These are phyloP conservation scores for Caenorhabditis brenneri DNA, from an alignment of 1,140 invertebrate genomes.

Conservation along the genomic window DNA sequence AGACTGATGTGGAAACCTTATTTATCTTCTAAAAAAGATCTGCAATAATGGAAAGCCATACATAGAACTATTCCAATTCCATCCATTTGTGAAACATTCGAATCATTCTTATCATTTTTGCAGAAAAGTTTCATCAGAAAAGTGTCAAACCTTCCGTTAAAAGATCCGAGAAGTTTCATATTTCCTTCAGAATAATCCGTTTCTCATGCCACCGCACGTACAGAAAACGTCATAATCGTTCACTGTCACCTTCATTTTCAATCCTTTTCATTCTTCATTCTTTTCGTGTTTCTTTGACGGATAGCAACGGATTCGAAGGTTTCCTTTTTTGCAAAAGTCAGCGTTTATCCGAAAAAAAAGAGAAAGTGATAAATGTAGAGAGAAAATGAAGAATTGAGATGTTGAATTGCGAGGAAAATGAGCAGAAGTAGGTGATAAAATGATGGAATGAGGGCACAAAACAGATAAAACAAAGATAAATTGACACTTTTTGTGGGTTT, in stretches of 20 bases:
- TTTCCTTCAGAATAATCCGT: neutral
- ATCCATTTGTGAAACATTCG: no score
- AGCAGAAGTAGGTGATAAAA: slow-evolving; percentile 7
- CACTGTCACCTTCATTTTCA: neutral
- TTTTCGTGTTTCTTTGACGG: slow-evolving; percentile 3
- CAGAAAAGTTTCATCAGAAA: neutral
- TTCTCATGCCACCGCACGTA: slow-evolving; percentile 11
- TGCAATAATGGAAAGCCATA: no score
- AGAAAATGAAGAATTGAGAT: slow-evolving; percentile 2
- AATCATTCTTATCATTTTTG: no score
- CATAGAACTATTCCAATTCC: no score
- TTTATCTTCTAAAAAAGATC: no score
- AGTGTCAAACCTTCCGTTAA: neutral
- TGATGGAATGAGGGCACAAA: neutral
- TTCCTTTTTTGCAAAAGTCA: neutral
- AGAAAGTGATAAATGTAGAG: slow-evolving; percentile 36
- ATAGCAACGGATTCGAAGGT: neutral
- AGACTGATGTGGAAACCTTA: no score
- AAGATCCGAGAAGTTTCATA: neutral
- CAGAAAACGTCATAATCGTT: slow-evolving; percentile 31
- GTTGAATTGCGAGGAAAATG: neutral
- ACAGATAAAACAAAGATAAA: slow-evolving; percentile 36
- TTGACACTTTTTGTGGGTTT: slow-evolving; percentile 24
- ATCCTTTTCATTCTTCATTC: neutral
- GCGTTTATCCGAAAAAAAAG: neutral